Base-by-base conservation (phyloP, 2,888 invertebrate species). In the Mimas tiliae region DNA sequence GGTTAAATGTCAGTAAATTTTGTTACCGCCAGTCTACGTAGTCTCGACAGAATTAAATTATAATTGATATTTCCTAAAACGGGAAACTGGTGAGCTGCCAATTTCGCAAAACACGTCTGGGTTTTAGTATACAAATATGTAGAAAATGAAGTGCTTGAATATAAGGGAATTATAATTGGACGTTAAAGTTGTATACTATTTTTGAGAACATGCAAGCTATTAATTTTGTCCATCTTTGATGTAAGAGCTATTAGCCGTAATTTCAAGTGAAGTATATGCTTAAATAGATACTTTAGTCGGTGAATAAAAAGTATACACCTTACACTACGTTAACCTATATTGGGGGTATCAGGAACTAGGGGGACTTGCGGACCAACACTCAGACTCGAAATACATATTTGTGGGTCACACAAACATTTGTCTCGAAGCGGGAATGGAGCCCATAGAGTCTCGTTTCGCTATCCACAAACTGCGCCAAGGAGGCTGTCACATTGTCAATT, bases 11-110 rank as follows among this genome's bases (percentile, higher is more conserved):
- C 42, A 38, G 42, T 19, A 19, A 58, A 58, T 19, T 58, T 58
- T 58, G 58, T 19, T 42, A 58, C 19, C 11, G 9, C 8, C 9
- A 16, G 9, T 50, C 19, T 19, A 50, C 50, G 19, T 19, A 9
- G 38, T 12, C 19, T 42, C 19, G 42, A 11, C 14, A 21, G 42
- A 38, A 58, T 58, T 58, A 21, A 38, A 6, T 58, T 58, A 58
- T 58, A 58, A 58, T 58, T 58, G 58, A 19, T 58, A 58, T 58
- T 42, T 42, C 58, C 7, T 38, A 33, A 58, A 58, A 42, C 19
- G 58, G 19, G 19, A 42, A 33, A 12, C 42, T 58, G 58, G 58
- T 42, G 12, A 42, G 19, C 12, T 58, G 58, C 58, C 58, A 58
- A 58, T 16, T 34, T 16, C 38, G 12, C 12, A 8, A 12, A 12